Evolutionary conservation across 2,888 invertebrate genomes (phyloP), one percentile per base, ranked within the genome.

Genomic region (Ramazzottius varieornatus): DNA sequence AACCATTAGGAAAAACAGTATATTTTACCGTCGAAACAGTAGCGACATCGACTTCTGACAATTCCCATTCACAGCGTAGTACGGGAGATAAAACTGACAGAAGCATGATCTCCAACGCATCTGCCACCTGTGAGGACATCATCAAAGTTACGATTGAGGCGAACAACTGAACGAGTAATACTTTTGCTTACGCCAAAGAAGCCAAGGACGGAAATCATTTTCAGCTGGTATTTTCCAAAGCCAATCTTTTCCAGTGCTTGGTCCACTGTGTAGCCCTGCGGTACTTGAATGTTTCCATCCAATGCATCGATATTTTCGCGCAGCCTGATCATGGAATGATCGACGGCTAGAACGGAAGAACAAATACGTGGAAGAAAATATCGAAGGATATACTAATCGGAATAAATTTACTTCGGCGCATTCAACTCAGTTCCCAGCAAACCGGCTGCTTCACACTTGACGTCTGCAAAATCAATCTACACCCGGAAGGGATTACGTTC

Each of bases 51-150:
- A 69, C 69, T 63, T 74, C 72, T 46, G 70, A 68, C 46, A 75
- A 69, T 29, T 70, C 67, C 74, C 75, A 75, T 40, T 74, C 73
- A 71, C 75, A 75, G 63, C 73, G 66, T 33, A 75, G 68, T 1
- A 72, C 72, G 2, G 75, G 75, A 32, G 74, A 74, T 40, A 75
- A 68, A 40, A 75, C 75, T 1, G 75, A 73, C 65, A 75, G 68
- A 33, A 75, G 70, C 71, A 75, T 70, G 74, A 75, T 75, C 69
- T 75, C 75, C 68, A 75, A 67, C 2, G 75, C 74, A 69, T 75
- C 75, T 20, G 75, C 73, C 16, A 72, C 74, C 75, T 75, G 66
- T 1, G 67, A 68, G 8, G 8, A 40, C 8, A 40, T 13, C 40
- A 20, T n/a, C 40, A 40, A 40, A 13, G 20, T 40, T 40, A 40